Base-by-base conservation (phyloP, 2,888 invertebrate species). In the Lasioglossum marginatum region DNA sequence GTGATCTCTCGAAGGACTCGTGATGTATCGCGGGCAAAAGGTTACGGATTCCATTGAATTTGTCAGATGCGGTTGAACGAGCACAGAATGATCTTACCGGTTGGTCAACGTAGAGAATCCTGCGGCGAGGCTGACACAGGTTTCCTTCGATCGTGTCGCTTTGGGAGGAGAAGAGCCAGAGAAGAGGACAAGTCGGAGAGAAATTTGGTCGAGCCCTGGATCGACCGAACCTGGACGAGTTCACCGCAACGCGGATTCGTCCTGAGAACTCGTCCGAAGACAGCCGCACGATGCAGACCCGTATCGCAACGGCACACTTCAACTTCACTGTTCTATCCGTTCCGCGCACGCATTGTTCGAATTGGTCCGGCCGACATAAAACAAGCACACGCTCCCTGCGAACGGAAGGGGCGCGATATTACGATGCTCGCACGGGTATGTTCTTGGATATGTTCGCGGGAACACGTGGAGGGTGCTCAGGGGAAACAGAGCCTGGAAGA, bases 321-420 rank as follows among this genome's bases (percentile, higher is more conserved):
- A 16, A 57, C 52, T 37, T 40, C 78, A 78, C 84, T 78, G 37
- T 70, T 34, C 72, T 84, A 84, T 74, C 77, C 82, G 60, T 73
- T 40, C 34, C 37, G 68, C 57, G 70, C 52, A 75, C 74, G 84
- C 78, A 82, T 75, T 43, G 75, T 82, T 75, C 34, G 12, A 37
- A 23, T 48, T n/a, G 77, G 43, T 48, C 45, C 2, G 14, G 52
- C 16, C 31, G 5, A 72, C 45, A 43, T 45, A 52, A 45, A 73
- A 73, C 72, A 68, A 43, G 77, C 82, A 77, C 82, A 52, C 77
- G 40, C 82, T 77, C 78, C 74, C 84, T 82, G 70, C 10, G 34
- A 73, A 76, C 74, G 74, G 10, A 19, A 43, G n/a, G 52, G 31
- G 73, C 37, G 8, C 52, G 63, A 68, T 34, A 57, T 60, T 73